Evolutionary conservation across 30 jellyfish, hydroid and myxozoan genomes (phyloP), one percentile per base, ranked within the genome.

Genomic region (Pseudorhiza aurosa): DNA sequence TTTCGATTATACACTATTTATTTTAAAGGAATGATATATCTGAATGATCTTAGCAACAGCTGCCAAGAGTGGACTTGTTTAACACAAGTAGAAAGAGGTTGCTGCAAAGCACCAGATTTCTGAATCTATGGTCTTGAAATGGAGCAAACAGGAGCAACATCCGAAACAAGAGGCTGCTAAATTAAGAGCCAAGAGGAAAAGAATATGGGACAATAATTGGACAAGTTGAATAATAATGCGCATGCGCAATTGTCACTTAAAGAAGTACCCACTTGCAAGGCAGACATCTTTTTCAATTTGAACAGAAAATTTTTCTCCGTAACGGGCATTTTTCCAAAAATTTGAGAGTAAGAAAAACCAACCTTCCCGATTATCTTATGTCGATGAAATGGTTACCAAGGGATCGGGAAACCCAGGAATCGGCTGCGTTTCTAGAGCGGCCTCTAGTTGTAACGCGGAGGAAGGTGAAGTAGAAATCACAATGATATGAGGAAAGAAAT

Each of bases 101-200:
- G 75, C 86, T 72, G 59, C 15, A 72, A 72, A 72, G 51, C 51
- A 72, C 58, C 72, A 47, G 36, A 47, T 70, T 26, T 53, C 72
- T 33, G 45, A 67, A 36, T 67, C 81, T 35, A 67, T 67, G 81
- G 84, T 70, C 44, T 70, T 75, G 72, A 70, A 70, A 70, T 70
- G 71, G 84, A 70, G 71, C 25, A 70, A 43, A 75, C 84, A 70
- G 84, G 72, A 70, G 46, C 81, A 45, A 45, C 51, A 70, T 45
- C 71, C 0, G 71, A 43, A 45, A 70, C 69, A 49, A 43, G 84
- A 70, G 87, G 79, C 79, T 65, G 79, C 31, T 65, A 28, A 65
- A 19, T 29, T 59, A 59, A 59, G 75, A 67, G 50, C 84, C 25
- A 70, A 70, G 84, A 70, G 72, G 51, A 49, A 44, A 51, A 70